Conservation (phyloP, 2,113 vertebrate species). For the Tychaedon coryphoeus region DNA sequence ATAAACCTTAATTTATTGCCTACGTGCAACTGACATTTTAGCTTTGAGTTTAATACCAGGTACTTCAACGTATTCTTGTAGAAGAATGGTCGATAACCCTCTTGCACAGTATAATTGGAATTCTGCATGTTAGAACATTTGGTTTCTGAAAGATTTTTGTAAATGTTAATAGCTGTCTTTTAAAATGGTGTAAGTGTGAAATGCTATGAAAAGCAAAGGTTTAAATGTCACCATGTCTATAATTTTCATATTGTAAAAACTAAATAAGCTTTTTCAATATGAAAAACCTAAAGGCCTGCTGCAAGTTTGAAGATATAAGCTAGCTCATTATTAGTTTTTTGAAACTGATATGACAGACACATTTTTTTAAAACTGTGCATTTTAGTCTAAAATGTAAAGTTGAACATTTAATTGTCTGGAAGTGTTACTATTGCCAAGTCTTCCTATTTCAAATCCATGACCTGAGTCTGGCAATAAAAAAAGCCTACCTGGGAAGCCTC, state of each 20-base stretch:
- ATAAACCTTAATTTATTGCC: conserved; percentile 83
- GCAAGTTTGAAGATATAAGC: conserved; percentile 63
- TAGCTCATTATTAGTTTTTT: conserved; percentile 37
- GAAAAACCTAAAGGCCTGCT: conserved; percentile 55
- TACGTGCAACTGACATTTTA: conserved; percentile 81
- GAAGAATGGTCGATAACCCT: conserved; percentile 77
- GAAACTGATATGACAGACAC: conserved; percentile 50
- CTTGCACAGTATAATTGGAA: conserved; percentile 81
- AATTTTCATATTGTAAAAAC: conserved; percentile 78
- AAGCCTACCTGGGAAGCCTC: not conserved
- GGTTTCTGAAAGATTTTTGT: conserved; percentile 81
- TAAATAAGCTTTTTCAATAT: conserved; percentile 67
- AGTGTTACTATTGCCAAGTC: not conserved
- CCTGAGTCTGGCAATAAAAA: not conserved
- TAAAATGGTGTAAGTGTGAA: conserved; percentile 79
- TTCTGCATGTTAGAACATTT: conserved; percentile 80
- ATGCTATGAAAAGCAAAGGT: conserved; percentile 82
- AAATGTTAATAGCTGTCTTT: conserved; percentile 85
- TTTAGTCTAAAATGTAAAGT: conserved; percentile 38
- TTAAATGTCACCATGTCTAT: conserved; percentile 80
- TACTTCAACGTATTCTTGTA: conserved; percentile 79
- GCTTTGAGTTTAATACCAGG: conserved; percentile 79
- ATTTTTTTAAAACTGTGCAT: conserved; percentile 58
- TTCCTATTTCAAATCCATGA: not conserved
- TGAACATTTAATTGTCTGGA: not conserved